A percentile compares a stretch with the other conserved stretches of the same genome.
phyloP scores from a whole-genome alignment of 2,797 vertebrate species.

The Centropyge bicolor region DNA sequence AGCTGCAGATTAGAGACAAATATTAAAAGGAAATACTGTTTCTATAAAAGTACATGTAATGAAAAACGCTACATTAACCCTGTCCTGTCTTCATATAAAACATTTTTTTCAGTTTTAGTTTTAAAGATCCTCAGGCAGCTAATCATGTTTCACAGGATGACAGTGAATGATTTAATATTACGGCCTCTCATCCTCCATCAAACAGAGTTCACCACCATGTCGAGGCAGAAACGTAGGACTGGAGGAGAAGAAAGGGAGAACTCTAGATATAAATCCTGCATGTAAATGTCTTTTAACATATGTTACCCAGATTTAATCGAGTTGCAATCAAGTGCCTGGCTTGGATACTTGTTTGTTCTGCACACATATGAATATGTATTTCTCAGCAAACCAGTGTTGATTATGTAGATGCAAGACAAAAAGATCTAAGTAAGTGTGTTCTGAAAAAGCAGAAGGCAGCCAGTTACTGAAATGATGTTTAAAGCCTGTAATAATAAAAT shows the following conservation, averaged over 20 bases:
- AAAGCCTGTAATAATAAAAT: constrained; percentile 46
- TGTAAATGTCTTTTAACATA: not conserved
- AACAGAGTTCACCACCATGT: constrained; percentile 9
- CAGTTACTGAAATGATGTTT: constrained; percentile 18
- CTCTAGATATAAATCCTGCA: not conserved
- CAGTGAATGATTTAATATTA: constrained; percentile 3
- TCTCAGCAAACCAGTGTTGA: not conserved
- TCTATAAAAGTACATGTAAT: not conserved
- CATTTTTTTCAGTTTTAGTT: not conserved
- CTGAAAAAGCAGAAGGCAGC: constrained; percentile 3
- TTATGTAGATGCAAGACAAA: constrained; percentile 8
- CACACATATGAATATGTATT: not conserved
- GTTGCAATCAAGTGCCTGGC: not conserved
- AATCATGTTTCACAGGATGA: constrained; percentile 15
- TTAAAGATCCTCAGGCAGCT: not conserved
- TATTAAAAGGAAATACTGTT: too few species aligned
- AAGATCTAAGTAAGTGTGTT: not conserved
- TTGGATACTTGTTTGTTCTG: constrained; percentile 13
- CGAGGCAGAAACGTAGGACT: constrained; percentile 14
- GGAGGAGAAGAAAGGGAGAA: constrained; percentile 9
- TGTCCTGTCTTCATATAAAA: not conserved
- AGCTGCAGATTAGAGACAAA: not conserved
- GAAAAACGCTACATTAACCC: not conserved
- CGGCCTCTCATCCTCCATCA: not conserved
- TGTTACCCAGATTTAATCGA: not conserved